Conservation (phyloP, 2,113 vertebrate species). For the Theristicus caerulescens region DNA sequence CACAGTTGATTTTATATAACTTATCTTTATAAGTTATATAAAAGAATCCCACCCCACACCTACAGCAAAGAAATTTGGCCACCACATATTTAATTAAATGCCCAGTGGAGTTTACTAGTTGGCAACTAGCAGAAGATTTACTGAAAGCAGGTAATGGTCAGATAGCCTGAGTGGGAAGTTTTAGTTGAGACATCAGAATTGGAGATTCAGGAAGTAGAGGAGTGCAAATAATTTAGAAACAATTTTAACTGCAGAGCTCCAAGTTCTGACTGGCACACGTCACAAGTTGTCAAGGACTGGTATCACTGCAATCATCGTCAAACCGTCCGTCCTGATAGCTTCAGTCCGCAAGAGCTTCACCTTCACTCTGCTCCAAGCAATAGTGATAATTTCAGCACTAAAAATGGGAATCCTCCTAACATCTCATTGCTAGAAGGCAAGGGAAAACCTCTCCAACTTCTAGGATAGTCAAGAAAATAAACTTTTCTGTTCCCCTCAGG, state of each 20-base stretch:
- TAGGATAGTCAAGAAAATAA: background rate
- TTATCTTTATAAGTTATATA: background rate
- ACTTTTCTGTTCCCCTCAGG: background rate
- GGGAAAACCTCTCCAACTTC: background rate
- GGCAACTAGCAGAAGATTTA: background rate
- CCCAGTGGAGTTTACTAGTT: background rate
- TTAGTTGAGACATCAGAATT: conserved; percentile 4
- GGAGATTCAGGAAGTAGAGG: background rate
- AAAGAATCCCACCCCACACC: background rate
- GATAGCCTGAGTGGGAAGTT: background rate
- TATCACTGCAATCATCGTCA: background rate
- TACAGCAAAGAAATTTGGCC: background rate
- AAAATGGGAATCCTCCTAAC: background rate
- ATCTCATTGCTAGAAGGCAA: background rate
- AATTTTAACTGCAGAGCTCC: background rate
- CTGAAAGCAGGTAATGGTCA: background rate
- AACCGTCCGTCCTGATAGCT: background rate
- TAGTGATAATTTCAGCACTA: background rate
- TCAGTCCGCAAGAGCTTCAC: background rate
- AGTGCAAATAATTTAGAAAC: background rate
- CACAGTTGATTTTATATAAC: background rate
- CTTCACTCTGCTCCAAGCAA: background rate
- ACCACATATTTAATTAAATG: background rate
- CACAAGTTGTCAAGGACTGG: background rate
- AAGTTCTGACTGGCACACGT: background rate